A percentile compares a stretch with the other conserved stretches of the same genome.
These are phyloP conservation scores for Hypercompe scribonia DNA, from an alignment of 2,888 invertebrate species.

Conservation along the genomic window DNA sequence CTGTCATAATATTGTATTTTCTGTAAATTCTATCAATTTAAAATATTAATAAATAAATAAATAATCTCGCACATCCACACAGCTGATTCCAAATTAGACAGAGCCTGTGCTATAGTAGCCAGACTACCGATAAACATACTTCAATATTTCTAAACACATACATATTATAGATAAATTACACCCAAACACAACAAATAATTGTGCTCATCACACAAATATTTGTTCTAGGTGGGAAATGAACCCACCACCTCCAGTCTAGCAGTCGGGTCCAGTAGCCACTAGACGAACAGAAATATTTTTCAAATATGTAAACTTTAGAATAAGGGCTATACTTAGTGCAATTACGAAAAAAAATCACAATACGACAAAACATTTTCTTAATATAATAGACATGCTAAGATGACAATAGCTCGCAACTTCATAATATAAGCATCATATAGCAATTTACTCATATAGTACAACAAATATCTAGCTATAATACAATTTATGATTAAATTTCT, in stretches of 20 bases:
- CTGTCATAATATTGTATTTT: background rate
- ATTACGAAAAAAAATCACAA: background rate
- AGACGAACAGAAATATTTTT: background rate
- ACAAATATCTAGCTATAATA: background rate
- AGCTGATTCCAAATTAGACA: too few relatives aligned
- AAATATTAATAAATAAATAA: too few relatives aligned
- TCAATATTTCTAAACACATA: too few relatives aligned
- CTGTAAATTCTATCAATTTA: background rate
- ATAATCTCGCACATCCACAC: too few relatives aligned
- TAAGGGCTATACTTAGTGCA: background rate
- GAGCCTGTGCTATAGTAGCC: too few relatives aligned
- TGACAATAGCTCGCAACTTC: background rate
- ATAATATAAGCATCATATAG: conserved; percentile 3
- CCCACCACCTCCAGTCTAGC: too few relatives aligned
- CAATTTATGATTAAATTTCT: conserved; percentile 3
- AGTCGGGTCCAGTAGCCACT: too few relatives aligned
- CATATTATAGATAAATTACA: too few relatives aligned
- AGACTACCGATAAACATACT: too few relatives aligned
- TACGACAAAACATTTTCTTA: background rate
- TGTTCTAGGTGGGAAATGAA: too few relatives aligned
- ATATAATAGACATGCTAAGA: background rate
- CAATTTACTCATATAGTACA: background rate
- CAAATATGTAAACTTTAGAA: background rate
- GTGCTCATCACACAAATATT: too few relatives aligned
- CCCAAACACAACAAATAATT: too few relatives aligned